Base-by-base conservation (phyloP, 2,888 invertebrate genomes). In the Pachymerium ferrugineum region DNA sequence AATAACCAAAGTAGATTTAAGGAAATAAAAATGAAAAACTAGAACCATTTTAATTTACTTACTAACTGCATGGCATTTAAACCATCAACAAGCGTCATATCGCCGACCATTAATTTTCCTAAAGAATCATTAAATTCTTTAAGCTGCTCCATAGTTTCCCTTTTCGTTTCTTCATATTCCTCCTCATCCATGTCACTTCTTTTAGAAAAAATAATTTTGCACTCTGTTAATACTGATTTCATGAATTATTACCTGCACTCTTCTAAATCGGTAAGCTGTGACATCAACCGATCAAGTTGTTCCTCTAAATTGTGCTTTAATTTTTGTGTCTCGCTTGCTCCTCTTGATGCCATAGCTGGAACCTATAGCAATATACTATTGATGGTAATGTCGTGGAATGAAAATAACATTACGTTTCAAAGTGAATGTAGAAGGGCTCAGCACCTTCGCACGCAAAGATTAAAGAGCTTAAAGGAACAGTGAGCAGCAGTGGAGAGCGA, bases 261-360 rank as follows among this genome's bases (percentile, higher is more conserved):
- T 80, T 90, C 90, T 75, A 91, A 83, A 81, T 91, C 90, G 69
- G 86, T 83, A 68, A 91, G 80, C 80, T 91, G 90, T 78, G 88
- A 86, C 62, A 90, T 85, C 68, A 90, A 81, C 75, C 90, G 83
- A 76, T 89, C 88, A 69, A 90, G 80, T 79, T 90, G 90, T 78
- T 87, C 87, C 80, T 89, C 87, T 35, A 90, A 80, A 81, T 90
- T 90, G 77, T 86, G 83, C 77, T 85, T 85, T 33, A 90, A 81
- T 78, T 86, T 87, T 75, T 86, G 85, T 8, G 88, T 90, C 83
- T 89, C 89, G 69, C 83, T 83, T 82, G 85, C 84, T 38, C 87
- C 87, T 77, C 85, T 82, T 0, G 86, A 86, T 77, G 83, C 82
- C 86, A 86, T 86, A n/a, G n/a, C n/a, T n/a, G n/a, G n/a, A n/a